These are phyloP conservation scores for Drosophila tropicalis DNA, from an alignment of 1,140 invertebrate species.

Conservation along the genomic window DNA sequence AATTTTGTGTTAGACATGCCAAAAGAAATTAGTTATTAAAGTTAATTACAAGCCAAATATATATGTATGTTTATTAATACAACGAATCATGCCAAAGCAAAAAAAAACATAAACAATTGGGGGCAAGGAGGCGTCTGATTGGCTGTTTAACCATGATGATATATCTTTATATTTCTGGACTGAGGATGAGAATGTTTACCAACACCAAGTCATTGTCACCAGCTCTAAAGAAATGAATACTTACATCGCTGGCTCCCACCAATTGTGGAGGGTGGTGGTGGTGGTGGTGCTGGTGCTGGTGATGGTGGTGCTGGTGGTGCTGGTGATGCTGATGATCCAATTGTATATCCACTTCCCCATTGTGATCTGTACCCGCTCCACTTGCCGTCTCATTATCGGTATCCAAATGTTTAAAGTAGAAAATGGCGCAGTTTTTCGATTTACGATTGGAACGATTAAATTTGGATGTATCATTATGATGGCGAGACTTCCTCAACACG, in stretches of 20 bases:
- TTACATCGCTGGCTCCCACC: slow-evolving; percentile 60
- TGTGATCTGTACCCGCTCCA: slow-evolving; percentile 62
- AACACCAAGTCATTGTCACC: background rate
- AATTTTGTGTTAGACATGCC: slow-evolving; percentile 23
- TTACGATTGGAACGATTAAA: slow-evolving; percentile 89
- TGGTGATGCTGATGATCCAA: slow-evolving; percentile 16
- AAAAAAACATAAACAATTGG: background rate
- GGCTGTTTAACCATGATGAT: background rate
- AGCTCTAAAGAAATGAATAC: slow-evolving; percentile 30
- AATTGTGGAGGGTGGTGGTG: slow-evolving; percentile 16
- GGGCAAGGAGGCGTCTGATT: background rate
- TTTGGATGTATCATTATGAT: slow-evolving; percentile 85
- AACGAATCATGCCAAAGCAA: background rate
- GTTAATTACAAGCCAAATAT: background rate
- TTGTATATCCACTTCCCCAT: slow-evolving; percentile 50
- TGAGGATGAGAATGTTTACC: background rate
- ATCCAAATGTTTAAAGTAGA: slow-evolving; percentile 92
- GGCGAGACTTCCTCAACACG: slow-evolving; percentile 75
- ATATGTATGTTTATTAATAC: background rate
- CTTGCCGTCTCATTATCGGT: slow-evolving; percentile 88
- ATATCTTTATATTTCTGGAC: background rate
- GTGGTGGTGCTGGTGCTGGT: background rate
- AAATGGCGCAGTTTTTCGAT: slow-evolving; percentile 91
- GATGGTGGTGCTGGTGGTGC: background rate
- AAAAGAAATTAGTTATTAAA: slow-evolving; percentile 53